These are phyloP conservation scores for Erebia palarica DNA, from an alignment of 2,888 invertebrate species.

Conservation along the genomic window DNA sequence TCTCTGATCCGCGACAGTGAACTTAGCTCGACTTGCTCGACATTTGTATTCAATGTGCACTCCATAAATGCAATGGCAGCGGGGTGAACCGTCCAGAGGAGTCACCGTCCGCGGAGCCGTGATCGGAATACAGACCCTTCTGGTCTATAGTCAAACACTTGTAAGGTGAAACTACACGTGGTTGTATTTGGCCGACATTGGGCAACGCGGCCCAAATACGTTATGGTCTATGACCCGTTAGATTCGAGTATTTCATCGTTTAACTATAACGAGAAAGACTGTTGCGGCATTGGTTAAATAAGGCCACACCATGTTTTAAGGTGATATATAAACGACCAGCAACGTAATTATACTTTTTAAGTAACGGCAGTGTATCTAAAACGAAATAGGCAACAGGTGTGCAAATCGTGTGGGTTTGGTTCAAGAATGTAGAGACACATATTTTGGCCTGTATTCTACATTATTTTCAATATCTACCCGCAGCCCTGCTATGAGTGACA, in stretches of 20 bases:
- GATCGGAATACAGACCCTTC: conserved; percentile 62
- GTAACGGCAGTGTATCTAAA: conserved; percentile 21
- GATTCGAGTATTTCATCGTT: not conserved
- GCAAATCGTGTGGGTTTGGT: conserved; percentile 44
- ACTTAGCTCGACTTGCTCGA: conserved; percentile 56
- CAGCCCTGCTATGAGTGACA: not conserved
- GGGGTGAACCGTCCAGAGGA: conserved; percentile 70
- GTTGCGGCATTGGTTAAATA: not conserved
- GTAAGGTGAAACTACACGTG: conserved; percentile 36
- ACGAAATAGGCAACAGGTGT: conserved; percentile 52
- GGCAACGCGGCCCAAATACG: conserved; percentile 68
- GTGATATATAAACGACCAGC: conserved; percentile 10
- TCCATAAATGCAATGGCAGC: conserved; percentile 59
- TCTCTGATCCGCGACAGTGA: conserved; percentile 61
- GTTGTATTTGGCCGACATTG: conserved; percentile 53
- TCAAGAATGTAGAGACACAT: conserved; percentile 24
- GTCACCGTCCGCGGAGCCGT: conserved; percentile 75
- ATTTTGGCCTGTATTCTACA: conserved; percentile 38
- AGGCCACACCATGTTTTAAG: not conserved
- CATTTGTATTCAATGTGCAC: conserved; percentile 74
- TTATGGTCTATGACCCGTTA: conserved; percentile 69
- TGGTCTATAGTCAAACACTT: conserved; percentile 24
- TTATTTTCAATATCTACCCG: conserved; percentile 27
- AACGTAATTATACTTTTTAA: conserved; percentile 31
- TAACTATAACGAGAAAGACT: not conserved